Evolutionary conservation across 2,797 vertebrate species (phyloP), one percentile per base, ranked within the genome.

Genomic region (Staurois parvus): DNA sequence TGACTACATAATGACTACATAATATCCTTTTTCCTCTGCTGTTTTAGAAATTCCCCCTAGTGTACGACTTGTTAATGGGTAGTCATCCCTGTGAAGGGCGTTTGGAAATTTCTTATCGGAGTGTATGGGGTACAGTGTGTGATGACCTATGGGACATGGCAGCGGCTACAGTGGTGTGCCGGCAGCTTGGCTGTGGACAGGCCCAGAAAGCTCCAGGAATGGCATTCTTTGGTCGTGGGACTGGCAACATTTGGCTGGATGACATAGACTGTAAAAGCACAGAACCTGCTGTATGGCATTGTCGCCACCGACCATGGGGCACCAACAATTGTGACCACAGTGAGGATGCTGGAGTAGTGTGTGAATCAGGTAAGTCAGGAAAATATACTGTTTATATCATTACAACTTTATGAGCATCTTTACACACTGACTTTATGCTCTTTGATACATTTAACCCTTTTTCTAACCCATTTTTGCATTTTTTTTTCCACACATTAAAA

Each of bases 51-150:
- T 66, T 19, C 19, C 34, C 66, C 40, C n/a, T 4, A 45, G 24
- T 7, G 2, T 83, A 11, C 73, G 73, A 21, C 81, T 83, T 21
- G 29, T 34, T 9, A 76, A 83, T 69, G 81, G 81, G 28, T n/a
- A 76, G 29, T 28, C 40, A 67, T 26, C 40, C 8, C 19, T 83
- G 81, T 48, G 64, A 68, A 29, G 81, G 81, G 26, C 81, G 81
- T 30, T 40, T 83, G 15, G 73, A 83, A 52, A 64, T 83, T 15
- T 56, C 0, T 8, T 69, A 76, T 64, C 62, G 34, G 13, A 73
- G 62, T 52, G 29, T 26, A 9, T 83, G 81, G 81, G 81, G 81
- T 34, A 83, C 81, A 3, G 81, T 83, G 42, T 83, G 81, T 69
- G 81, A 83, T 67, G 81, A 83, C 73, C 30, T 52, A 4, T 83